These are phyloP conservation scores for Astyanax mexicanus DNA, from an alignment of 2,797 vertebrate genomes.

Conservation along the genomic window DNA sequence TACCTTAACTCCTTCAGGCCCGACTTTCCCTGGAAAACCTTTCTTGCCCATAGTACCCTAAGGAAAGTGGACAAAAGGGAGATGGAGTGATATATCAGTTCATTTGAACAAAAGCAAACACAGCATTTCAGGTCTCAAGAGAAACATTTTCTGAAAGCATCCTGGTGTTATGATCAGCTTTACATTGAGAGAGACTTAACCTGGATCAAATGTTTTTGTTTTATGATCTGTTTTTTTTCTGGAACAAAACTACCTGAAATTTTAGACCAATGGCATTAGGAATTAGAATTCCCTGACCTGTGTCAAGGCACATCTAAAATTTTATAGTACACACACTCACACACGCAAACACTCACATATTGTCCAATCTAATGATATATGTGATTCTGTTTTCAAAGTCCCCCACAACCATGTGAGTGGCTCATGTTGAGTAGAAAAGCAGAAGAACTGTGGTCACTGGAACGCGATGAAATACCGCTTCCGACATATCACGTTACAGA, in stretches of 20 bases:
- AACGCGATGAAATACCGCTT: conserved; percentile 13
- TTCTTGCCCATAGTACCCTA: conserved; percentile 90
- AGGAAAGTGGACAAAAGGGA: conserved; percentile 59
- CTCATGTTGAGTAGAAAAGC: conserved; percentile 7
- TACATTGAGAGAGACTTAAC: background rate
- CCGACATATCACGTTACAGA: conserved; percentile 20
- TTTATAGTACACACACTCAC: background rate
- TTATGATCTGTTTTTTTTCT: conserved; percentile 12
- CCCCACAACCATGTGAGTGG: conserved; percentile 7
- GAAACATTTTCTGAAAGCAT: background rate
- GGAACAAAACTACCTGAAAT: background rate
- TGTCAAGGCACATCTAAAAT: background rate
- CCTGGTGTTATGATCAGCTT: background rate
- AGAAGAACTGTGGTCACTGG: conserved; percentile 12
- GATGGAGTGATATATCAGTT: background rate
- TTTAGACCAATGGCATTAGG: no score
- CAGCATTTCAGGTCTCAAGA: background rate
- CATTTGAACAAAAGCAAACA: background rate
- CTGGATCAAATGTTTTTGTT: background rate
- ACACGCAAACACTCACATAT: background rate
- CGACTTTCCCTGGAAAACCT: conserved; percentile 90
- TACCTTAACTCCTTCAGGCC: conserved; percentile 92
- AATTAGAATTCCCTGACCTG: background rate
- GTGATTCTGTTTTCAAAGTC: background rate
- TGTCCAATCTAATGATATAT: background rate